These are phyloP conservation scores for Aphaenogaster rudis DNA, from an alignment of 1,140 invertebrate genomes.

Conservation along the genomic window DNA sequence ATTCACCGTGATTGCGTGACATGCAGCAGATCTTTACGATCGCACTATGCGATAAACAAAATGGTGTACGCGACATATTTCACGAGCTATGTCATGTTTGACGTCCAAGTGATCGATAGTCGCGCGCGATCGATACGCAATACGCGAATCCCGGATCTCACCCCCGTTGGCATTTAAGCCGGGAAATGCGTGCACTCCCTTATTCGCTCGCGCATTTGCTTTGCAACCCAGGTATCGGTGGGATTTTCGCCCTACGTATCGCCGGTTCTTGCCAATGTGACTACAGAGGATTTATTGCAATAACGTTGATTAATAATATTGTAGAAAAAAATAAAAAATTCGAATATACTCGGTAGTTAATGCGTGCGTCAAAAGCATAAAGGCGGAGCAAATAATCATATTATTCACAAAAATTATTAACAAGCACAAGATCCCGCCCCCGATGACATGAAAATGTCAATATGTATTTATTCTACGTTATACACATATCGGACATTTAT, in stretches of 20 bases:
- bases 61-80: constrained; percentile 18
- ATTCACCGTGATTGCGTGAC: constrained; percentile 13
- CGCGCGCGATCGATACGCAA: constrained; percentile 5
- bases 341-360: not conserved
- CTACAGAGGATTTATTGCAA: not conserved
- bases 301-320: not conserved
- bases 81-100: not conserved
- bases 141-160: constrained; percentile 3
- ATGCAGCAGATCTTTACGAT: constrained; percentile 11
- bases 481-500: not conserved
- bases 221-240: not conserved
- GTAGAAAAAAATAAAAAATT: not conserved
- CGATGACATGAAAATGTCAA: not conserved
- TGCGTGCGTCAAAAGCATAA: not conserved
- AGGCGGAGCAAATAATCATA: not conserved
- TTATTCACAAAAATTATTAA: not conserved
- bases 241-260: not conserved
- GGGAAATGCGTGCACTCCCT: not conserved
- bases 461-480: not conserved
- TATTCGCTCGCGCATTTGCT: constrained; percentile 12
- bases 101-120: not conserved
- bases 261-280: not conserved
- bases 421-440: not conserved
- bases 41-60: constrained; percentile 21
- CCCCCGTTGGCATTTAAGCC: not conserved